Base-by-base conservation (phyloP, 2,888 invertebrate genomes). In the Zonitis immaculata region DNA sequence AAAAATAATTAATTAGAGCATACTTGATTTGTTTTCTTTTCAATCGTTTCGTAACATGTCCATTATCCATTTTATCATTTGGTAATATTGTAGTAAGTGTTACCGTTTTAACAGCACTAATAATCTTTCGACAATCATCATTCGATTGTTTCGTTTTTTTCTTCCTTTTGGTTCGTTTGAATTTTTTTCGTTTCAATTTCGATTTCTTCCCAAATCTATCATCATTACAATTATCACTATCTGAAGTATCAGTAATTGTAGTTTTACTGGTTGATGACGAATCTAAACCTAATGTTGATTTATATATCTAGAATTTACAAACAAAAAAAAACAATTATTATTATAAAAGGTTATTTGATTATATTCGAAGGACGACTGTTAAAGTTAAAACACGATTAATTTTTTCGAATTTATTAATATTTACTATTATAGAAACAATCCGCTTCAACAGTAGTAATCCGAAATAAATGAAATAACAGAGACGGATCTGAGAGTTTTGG, bases 271-370 rank as follows among this genome's bases (percentile, higher is more conserved):
- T 58, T 55, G 70, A 66, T 25, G 67, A 67, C 14, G 73, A 52
- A 26, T 67, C 65, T 57, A 82, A 67, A 63, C 81, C 82, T 67
- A 83, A 78, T 30, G 80, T 82, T 12, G 82, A 79, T 71, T 80
- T 78, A 57, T 80, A 81, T 56, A 82, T 80, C 82, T 82, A 60
- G 47, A 67, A 68, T 52, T 20, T 3, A 35, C 2, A 8, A 18
- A 18, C 1, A 32, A 6, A 32, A 3, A 6, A 16, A 9, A 35
- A 9, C 4, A 16, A 8, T 18, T n/a, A 11, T n/a, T n/a, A n/a
- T n/a, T n/a, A 39, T 18, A 16, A 16, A 35, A 1, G 28, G 22
- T 26, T 44, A 26, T 26, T 26, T 26, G 44, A n/a, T n/a, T n/a
- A n/a, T 47, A 43, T 42, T 50, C 22, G 44, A 42, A 50, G 45